Evolutionary conservation across 2,888 invertebrate genomes (phyloP), one percentile per base, ranked within the genome.

Genomic region (Cecidostiba fungosa): DNA sequence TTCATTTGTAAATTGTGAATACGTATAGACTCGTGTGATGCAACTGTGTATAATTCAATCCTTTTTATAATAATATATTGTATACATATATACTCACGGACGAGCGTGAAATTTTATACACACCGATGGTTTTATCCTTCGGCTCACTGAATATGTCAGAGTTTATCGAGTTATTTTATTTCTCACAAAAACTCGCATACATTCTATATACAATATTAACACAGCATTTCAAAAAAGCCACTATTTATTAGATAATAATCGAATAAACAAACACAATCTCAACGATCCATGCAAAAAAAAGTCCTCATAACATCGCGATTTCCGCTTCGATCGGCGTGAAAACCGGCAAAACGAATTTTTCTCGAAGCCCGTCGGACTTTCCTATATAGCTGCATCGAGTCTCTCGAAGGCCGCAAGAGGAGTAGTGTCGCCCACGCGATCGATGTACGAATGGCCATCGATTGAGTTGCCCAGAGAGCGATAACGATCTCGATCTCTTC

Each of bases 401-500:
- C 36, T 76, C 32, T 14, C 3, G 77, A 77, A 77, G 77, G 79
- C 50, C 79, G 50, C 14, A 3, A 43, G 66, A 26, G 36, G 47
- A 62, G 77, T 66, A 59, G 70, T 69, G 86, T 89, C 90, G 89
- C 89, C 89, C 88, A 90, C 90, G 89, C 89, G 89, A 89, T 89
- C 89, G 88, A 83, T 88, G 88, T 72, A 36, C 85, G 81, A 87
- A 19, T 85, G 79, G 85, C 86, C 82, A 88, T 89, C 89, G 91
- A 90, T 91, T 91, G 90, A 91, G 91, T 90, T 91, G 91, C 91
- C 90, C 87, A 86, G 87, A 36, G 84, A 87, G 77, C 82, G 90
- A 90, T 90, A 89, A 89, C 89, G 88, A 90, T 90, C 90, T 89
- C 88, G 81, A 88, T 88, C 87, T 86, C 78, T 66, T 43, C 23